Conservation (phyloP, 2,113 vertebrate species). For the Nothobranchius furzeri region DNA sequence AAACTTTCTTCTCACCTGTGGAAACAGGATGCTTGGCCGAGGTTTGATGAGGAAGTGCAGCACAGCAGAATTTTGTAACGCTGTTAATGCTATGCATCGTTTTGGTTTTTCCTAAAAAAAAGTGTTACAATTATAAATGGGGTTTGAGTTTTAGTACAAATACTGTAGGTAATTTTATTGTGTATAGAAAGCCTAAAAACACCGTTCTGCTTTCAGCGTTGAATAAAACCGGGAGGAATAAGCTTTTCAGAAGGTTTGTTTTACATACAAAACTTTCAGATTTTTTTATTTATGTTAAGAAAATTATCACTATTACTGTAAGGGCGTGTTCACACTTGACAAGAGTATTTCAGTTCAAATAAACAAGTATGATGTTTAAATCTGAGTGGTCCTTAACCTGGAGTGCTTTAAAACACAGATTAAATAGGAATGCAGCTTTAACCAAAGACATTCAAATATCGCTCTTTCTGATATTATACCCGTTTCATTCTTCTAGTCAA, state of each 20-base stretch:
- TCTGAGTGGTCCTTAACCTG: no score
- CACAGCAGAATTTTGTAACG: conserved; percentile 40
- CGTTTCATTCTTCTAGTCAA: no score
- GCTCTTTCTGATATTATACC: no score
- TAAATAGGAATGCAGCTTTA: no score
- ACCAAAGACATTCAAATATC: no score
- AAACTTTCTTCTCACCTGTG: conserved; percentile 25
- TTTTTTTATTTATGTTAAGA: no score
- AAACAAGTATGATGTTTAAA: no score
- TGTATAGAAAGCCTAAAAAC: background rate
- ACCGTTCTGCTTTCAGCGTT: background rate
- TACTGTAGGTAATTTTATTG: conserved; percentile 6
- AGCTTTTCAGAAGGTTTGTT: background rate
- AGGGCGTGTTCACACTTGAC: no score
- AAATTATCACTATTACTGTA: no score
- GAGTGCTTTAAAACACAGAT: no score
- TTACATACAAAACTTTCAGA: background rate
- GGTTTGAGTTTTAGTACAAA: conserved; percentile 12
- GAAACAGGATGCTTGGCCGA: conserved; percentile 11
- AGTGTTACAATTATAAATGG: conserved; percentile 2
- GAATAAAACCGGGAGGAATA: background rate
- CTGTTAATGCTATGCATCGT: conserved; percentile 70
- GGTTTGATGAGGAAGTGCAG: conserved; percentile 45
- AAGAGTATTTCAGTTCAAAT: no score
- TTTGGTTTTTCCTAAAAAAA: conserved; percentile 21